phyloP scores from a whole-genome alignment of 2,888 invertebrate genomes.

The Limenitis arthemis region DNA sequence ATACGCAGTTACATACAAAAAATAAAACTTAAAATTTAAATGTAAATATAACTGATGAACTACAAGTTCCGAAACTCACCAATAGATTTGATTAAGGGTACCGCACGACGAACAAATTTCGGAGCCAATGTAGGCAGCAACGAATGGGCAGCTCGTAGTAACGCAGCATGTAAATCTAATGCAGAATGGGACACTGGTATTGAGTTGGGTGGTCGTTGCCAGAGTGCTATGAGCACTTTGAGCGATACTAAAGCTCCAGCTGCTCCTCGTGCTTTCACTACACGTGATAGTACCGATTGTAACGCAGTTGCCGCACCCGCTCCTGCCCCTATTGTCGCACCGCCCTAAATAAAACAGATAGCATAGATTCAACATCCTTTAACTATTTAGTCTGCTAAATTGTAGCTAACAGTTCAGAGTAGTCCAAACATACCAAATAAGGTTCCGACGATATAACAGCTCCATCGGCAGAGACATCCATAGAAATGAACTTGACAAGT shows the following conservation, averaged over 20 bases:
- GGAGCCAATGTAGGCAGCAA: slow-evolving; percentile 76
- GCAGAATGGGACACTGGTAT: slow-evolving; percentile 50
- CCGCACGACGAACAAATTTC: slow-evolving; percentile 75
- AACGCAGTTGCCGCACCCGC: slow-evolving; percentile 53
- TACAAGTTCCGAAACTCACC: slow-evolving; percentile 33
- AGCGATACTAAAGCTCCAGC: slow-evolving; percentile 42
- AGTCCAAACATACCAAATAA: slow-evolving; percentile 42
- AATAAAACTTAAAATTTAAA: no score
- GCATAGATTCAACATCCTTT: no score
- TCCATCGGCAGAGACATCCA: slow-evolving; percentile 62
- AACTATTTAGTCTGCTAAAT: no score
- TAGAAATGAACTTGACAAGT: slow-evolving; percentile 77
- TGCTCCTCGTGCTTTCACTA: slow-evolving; percentile 49
- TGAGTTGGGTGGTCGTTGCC: slow-evolving; percentile 47
- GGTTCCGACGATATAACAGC: slow-evolving; percentile 53
- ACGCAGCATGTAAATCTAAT: slow-evolving; percentile 44
- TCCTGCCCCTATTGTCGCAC: slow-evolving; percentile 50
- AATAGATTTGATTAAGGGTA: slow-evolving; percentile 80
- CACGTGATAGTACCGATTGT: slow-evolving; percentile 47
- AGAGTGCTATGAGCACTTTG: slow-evolving; percentile 80
- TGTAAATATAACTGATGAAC: no score
- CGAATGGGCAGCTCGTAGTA: slow-evolving; percentile 76
- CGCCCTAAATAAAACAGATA: slow-evolving; percentile 35
- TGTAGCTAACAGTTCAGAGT: no score
- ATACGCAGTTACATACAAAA: no score